These are phyloP conservation scores for Fulica atra DNA, from an alignment of 2,113 vertebrate genomes.

Conservation along the genomic window DNA sequence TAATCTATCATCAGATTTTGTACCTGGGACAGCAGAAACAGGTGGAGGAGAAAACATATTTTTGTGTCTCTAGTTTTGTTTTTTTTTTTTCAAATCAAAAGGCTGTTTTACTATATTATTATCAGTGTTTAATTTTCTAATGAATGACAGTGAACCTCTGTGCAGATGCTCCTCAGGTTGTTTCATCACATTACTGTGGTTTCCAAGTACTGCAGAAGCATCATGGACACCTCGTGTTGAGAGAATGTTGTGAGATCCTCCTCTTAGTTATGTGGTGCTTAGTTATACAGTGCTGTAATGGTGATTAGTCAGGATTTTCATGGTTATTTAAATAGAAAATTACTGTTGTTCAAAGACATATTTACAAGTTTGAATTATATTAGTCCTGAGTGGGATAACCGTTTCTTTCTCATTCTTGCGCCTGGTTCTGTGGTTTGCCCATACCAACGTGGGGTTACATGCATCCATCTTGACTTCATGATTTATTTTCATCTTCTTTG, in stretches of 20 bases:
- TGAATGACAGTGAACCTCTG: neutral
- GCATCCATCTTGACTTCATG: neutral
- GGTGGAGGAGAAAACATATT: neutral
- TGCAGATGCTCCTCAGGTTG: rapidly evolving
- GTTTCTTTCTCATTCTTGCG: neutral
- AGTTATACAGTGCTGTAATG: neutral
- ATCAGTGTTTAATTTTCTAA: neutral
- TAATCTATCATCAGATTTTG: neutral
- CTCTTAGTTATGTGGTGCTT: neutral
- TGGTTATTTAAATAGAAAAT: neutral
- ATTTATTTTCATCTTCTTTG: neutral
- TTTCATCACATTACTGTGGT: neutral
- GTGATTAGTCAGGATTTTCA: neutral
- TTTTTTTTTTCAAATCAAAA: neutral
- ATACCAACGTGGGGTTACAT: neutral
- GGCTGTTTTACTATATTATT: neutral
- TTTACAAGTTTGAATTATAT: neutral
- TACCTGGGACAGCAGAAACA: neutral
- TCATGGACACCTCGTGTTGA: rapidly evolving
- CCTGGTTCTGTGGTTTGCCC: neutral
- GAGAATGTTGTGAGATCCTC: neutral
- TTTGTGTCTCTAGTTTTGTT: too few relatives aligned
- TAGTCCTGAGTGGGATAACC: neutral
- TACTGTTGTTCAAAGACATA: rapidly evolving
- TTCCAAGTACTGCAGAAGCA: neutral